Conservation (phyloP, 2,888 invertebrate species). For the Pseudococcus jackbeardsleyi region DNA sequence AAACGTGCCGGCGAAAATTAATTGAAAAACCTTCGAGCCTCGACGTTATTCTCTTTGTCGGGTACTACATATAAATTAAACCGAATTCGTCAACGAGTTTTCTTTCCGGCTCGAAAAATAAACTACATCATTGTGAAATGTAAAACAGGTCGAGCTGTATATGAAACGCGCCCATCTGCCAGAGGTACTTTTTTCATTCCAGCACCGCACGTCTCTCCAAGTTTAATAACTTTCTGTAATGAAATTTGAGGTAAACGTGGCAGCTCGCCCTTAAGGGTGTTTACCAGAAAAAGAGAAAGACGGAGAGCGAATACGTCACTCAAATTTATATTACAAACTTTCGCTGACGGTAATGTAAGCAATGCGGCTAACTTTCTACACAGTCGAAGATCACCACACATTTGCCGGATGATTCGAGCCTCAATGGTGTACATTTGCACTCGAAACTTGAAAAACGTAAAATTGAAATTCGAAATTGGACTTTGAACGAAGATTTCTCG, state of each 20-base stretch:
- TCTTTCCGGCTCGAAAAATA: background rate
- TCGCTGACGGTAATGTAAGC: conserved; percentile 60
- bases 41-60: background rate
- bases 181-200: background rate
- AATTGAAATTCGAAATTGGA: too few species aligned
- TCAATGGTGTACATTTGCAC: background rate
- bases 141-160: background rate
- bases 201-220: background rate
- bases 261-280: conserved; percentile 28
- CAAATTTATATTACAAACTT: conserved; percentile 63
- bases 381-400: conserved; percentile 9
- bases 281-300: background rate
- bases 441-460: background rate
- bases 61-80: background rate
- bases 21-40: conserved; percentile 3
- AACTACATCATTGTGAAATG: conserved; percentile 9
- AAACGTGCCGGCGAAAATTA: background rate
- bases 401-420: background rate
- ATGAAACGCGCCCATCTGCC: conserved; percentile 20
- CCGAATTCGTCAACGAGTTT: background rate
- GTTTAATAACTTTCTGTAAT: conserved; percentile 50
- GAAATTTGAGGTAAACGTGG: conserved; percentile 59
- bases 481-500: too few species aligned
- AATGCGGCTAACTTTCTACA: conserved; percentile 62
- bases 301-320: conserved; percentile 46